These are phyloP conservation scores for Dromius quadrimaculatus DNA, from an alignment of 2,888 invertebrate species.

Conservation along the genomic window DNA sequence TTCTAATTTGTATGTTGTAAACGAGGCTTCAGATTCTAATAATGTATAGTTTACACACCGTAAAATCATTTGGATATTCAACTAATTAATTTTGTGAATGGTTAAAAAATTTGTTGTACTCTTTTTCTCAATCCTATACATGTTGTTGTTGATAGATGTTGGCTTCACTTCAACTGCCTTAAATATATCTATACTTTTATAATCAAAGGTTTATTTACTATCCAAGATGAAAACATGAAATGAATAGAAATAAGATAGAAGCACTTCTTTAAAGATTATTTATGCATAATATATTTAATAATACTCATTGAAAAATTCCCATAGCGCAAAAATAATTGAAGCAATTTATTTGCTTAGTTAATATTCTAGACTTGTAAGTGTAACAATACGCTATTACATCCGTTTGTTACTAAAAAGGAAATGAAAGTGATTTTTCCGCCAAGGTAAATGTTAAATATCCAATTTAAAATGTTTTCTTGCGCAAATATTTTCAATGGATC, in stretches of 20 bases:
- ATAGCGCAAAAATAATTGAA: neutral
- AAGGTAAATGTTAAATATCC: conserved; percentile 7
- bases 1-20: too few species aligned
- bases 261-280: neutral
- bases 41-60: too few species aligned
- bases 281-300: neutral
- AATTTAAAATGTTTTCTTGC: neutral
- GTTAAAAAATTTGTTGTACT: too few species aligned
- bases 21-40: too few species aligned
- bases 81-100: too few species aligned
- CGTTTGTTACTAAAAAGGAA: conserved; percentile 15
- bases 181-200: neutral
- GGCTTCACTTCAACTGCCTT: too few species aligned
- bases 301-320: neutral
- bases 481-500: too few species aligned
- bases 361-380: conserved; percentile 7
- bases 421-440: conserved; percentile 25
- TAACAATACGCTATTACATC: neutral
- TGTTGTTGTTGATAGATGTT: too few species aligned
- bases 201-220: conserved; percentile 8
- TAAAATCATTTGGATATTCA: too few species aligned
- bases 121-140: too few species aligned
- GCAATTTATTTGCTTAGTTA: neutral
- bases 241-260: conserved; percentile 6
- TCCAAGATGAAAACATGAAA: neutral